A percentile compares a stretch with the other conserved stretches of the same genome.
Evolutionary conservation across 2,888 invertebrate species (phyloP).

Genomic region (Sesia apiformis): DNA sequence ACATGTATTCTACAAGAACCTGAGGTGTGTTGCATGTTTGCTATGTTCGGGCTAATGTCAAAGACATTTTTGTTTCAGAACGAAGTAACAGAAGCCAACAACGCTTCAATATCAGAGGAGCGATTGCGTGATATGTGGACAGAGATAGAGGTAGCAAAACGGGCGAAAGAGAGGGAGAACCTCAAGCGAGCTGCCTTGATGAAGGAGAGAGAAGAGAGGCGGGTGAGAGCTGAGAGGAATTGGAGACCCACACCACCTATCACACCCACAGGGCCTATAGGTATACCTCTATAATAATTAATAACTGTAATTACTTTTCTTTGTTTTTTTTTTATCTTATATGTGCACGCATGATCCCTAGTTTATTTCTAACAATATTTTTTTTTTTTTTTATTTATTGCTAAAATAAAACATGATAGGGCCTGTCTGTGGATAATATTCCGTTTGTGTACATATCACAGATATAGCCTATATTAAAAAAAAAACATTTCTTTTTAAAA

Average conservation of each 20-base stretch:
- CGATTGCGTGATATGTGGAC: slow-evolving; percentile 83
- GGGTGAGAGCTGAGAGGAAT: slow-evolving; percentile 74
- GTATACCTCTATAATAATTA: background rate
- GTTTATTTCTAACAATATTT: too few species aligned
- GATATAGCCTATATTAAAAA: too few species aligned
- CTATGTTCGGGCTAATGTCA: background rate
- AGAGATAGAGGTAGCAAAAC: slow-evolving; percentile 82
- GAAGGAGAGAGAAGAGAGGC: slow-evolving; percentile 78
- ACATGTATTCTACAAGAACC: too few species aligned
- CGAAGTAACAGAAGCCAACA: slow-evolving; percentile 64
- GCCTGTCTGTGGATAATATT: too few species aligned
- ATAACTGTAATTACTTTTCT: too few species aligned
- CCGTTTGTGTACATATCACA: too few species aligned
- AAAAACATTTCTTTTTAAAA: too few species aligned
- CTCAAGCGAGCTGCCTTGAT: slow-evolving; percentile 77
- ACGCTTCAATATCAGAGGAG: slow-evolving; percentile 77
- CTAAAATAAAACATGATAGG: too few species aligned
- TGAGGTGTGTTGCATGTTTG: too few species aligned
- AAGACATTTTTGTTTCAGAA: slow-evolving; percentile 24
- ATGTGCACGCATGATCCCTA: too few species aligned
- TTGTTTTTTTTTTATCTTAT: too few species aligned
- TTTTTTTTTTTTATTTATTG: too few species aligned
- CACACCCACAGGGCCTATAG: background rate
- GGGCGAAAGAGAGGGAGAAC: slow-evolving; percentile 80
- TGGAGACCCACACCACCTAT: slow-evolving; percentile 64